These are phyloP conservation scores for Nettapus auritus DNA, from an alignment of 2,113 vertebrate genomes.

Conservation along the genomic window DNA sequence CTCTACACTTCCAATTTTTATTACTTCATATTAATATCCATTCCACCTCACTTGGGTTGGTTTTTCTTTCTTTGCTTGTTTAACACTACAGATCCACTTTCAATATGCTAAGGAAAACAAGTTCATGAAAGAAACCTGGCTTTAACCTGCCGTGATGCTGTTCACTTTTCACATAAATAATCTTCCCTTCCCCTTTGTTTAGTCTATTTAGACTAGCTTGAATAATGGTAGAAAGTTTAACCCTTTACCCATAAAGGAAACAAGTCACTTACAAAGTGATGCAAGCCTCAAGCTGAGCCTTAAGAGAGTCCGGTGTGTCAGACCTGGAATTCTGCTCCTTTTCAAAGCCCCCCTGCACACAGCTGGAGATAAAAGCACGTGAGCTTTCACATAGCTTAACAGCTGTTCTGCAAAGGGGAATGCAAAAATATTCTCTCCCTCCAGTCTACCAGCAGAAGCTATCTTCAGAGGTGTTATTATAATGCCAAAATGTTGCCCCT, in stretches of 20 bases:
- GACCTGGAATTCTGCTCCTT: neutral
- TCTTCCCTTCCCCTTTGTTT: neutral
- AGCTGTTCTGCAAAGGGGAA: neutral
- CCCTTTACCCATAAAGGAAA: neutral
- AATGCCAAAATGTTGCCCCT: neutral
- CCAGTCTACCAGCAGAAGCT: neutral
- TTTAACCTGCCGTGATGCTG: neutral
- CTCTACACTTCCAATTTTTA: neutral
- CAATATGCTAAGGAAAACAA: neutral
- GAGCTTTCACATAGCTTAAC: neutral
- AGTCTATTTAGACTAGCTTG: neutral
- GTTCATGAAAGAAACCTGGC: neutral
- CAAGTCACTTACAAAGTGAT: neutral
- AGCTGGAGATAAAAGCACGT: neutral
- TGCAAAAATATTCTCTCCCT: neutral
- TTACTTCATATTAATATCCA: neutral
- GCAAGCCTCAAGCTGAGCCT: neutral
- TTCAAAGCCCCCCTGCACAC: neutral
- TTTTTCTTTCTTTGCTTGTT: neutral
- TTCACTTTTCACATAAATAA: neutral
- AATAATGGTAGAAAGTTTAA: neutral
- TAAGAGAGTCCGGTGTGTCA: neutral
- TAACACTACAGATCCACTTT: neutral
- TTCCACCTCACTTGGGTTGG: neutral
- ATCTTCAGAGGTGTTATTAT: neutral